Percentiles rank a stretch among this genome's conserved stretches.
phyloP scores from a whole-genome alignment of 2,797 vertebrate genomes.

The Gambusia yucatana region DNA sequence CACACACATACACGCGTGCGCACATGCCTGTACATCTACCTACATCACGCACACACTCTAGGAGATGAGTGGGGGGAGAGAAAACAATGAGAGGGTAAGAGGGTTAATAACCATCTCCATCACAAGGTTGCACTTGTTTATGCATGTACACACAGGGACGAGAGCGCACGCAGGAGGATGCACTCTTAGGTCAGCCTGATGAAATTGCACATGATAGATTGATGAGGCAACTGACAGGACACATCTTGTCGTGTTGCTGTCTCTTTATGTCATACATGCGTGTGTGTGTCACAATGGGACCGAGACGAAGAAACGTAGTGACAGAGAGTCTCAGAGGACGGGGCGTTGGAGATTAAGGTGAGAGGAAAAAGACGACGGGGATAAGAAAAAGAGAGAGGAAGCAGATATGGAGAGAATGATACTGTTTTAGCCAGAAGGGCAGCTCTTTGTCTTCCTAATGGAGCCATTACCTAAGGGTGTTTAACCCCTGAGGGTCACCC shows the following conservation, averaged over 20 bases:
- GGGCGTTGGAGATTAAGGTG: constrained; percentile 14
- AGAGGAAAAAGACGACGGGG: constrained; percentile 3
- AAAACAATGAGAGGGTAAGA: constrained; percentile 70
- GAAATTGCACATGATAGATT: constrained; percentile 63
- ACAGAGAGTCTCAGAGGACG: constrained; percentile 7
- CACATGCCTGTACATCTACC: constrained; percentile 1
- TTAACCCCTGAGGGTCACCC: constrained; percentile 56
- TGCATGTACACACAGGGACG: constrained; percentile 10
- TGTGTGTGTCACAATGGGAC: constrained; percentile 12
- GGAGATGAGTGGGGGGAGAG: constrained; percentile 54
- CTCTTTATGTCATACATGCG: constrained; percentile 35
- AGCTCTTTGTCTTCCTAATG: constrained; percentile 73
- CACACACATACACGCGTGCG: not conserved
- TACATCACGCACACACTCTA: not conserved
- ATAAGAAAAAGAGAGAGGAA: not conserved
- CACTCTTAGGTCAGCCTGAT: constrained; percentile 42
- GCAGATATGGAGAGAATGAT: constrained; percentile 34
- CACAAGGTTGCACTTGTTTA: constrained; percentile 37
- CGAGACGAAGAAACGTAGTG: constrained; percentile 7
- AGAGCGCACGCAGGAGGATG: constrained; percentile 18
- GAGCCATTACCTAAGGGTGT: constrained; percentile 67
- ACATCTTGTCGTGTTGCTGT: constrained; percentile 28
- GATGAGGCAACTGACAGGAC: constrained; percentile 43
- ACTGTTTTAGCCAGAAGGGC: constrained; percentile 44
- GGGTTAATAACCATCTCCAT: constrained; percentile 74